These are phyloP conservation scores for Phortica magna DNA, from an alignment of 2,888 invertebrate genomes.

Conservation along the genomic window DNA sequence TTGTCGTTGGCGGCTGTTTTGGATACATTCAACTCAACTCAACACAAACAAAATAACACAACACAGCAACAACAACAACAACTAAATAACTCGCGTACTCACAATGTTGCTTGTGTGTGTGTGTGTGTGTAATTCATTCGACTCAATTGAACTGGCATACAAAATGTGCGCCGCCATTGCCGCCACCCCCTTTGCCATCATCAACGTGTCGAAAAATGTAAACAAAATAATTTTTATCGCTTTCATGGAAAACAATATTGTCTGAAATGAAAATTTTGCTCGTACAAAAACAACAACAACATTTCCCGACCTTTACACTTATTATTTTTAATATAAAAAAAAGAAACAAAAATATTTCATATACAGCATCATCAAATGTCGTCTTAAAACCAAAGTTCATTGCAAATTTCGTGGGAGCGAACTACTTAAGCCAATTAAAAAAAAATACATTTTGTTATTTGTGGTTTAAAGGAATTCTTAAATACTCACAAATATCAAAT, in stretches of 20 bases:
- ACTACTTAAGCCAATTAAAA: too few species aligned
- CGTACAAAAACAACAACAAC: background rate
- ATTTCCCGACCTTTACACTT: too few species aligned
- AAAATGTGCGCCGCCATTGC: slow-evolving; percentile 17
- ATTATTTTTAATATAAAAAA: too few species aligned
- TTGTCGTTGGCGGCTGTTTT: slow-evolving; percentile 12
- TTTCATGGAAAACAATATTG: slow-evolving; percentile 25
- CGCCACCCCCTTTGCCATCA: slow-evolving; percentile 47
- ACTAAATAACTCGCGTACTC: slow-evolving; percentile 21
- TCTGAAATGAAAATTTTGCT: background rate
- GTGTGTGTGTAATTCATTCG: slow-evolving; percentile 10
- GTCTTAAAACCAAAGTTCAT: too few species aligned
- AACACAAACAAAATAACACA: slow-evolving; percentile 27
- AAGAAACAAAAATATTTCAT: too few species aligned
- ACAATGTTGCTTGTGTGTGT: background rate
- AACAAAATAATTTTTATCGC: slow-evolving; percentile 54
- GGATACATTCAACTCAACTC: slow-evolving; percentile 32
- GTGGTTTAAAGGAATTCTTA: too few species aligned
- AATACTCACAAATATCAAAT: too few species aligned
- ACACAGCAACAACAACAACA: slow-evolving; percentile 29
- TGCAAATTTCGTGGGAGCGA: too few species aligned
- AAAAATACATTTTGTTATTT: too few species aligned
- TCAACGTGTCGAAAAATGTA: slow-evolving; percentile 50
- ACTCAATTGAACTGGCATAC: slow-evolving; percentile 18
- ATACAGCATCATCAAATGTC: too few species aligned